These are phyloP conservation scores for Propithecus coquereli DNA, from an alignment of 2,113 vertebrate genomes.

Conservation along the genomic window DNA sequence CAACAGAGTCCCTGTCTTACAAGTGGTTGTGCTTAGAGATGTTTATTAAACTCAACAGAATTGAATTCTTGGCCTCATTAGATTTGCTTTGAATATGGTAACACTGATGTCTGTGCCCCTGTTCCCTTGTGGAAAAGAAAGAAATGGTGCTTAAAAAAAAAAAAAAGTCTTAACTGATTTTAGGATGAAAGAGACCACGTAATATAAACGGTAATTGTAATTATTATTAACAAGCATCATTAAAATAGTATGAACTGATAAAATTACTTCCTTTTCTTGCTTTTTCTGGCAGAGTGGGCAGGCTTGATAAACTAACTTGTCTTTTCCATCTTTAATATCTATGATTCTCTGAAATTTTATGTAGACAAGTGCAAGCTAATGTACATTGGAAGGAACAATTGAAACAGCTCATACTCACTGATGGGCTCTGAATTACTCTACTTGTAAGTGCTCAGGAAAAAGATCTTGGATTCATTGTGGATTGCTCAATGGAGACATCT, in stretches of 20 bases:
- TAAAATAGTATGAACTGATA: not conserved
- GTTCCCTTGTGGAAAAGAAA: not conserved
- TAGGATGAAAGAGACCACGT: not conserved
- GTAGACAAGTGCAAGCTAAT: conserved; percentile 69
- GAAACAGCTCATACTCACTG: conserved; percentile 68
- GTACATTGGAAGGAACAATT: conserved; percentile 62
- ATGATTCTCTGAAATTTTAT: conserved; percentile 69
- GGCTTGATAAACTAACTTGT: conserved; percentile 31
- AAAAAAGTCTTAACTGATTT: not conserved
- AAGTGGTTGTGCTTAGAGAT: not conserved
- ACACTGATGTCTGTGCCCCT: not conserved
- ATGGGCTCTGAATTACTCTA: conserved; percentile 74
- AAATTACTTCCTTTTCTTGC: conserved; percentile 30
- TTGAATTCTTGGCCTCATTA: not conserved
- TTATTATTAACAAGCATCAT: conserved; percentile 45
- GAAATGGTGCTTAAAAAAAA: not conserved
- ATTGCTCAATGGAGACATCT: conserved; percentile 75
- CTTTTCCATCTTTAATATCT: conserved; percentile 60
- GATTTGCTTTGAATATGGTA: not conserved
- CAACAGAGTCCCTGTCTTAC: not conserved
- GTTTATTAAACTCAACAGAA: not conserved
- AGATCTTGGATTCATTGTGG: conserved; percentile 70
- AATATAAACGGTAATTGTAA: not conserved
- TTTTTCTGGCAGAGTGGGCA: conserved; percentile 6
- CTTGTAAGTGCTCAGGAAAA: conserved; percentile 72